phyloP scores from a whole-genome alignment of 2,113 vertebrate genomes.

The Gnathonemus longibarbis region DNA sequence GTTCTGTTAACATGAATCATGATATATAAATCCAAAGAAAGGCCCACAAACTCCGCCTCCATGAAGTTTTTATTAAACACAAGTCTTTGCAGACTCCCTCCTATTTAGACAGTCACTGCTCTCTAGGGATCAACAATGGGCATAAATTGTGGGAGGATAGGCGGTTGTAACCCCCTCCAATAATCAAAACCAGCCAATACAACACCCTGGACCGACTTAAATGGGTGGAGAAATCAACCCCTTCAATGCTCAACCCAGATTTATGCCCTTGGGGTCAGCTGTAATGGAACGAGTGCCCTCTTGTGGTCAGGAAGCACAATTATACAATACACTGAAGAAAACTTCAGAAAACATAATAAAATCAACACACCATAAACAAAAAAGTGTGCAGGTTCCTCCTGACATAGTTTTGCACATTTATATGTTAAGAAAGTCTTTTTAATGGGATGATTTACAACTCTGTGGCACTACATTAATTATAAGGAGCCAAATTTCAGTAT shows the following conservation, averaged over 20 bases:
- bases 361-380: neutral
- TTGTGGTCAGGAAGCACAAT: constrained; percentile 10
- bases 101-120: neutral
- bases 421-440: neutral
- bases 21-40: neutral
- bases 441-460: neutral
- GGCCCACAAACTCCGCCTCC: neutral
- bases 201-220: neutral
- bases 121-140: neutral
- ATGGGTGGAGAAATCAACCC: neutral
- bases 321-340: neutral
- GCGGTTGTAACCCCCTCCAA: neutral
- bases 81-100: neutral
- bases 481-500: neutral
- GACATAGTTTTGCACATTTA: neutral
- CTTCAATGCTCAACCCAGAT: neutral
- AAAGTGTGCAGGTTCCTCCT: neutral
- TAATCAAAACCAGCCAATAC: neutral
- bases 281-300: constrained; percentile 16
- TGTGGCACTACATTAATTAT: neutral
- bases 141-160: neutral
- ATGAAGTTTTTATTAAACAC: neutral
- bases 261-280: neutral
- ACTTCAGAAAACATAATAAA: neutral
- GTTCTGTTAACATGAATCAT: neutral